phyloP scores from a whole-genome alignment of 2,113 vertebrate species.

The Oncorhynchus kisutch region DNA sequence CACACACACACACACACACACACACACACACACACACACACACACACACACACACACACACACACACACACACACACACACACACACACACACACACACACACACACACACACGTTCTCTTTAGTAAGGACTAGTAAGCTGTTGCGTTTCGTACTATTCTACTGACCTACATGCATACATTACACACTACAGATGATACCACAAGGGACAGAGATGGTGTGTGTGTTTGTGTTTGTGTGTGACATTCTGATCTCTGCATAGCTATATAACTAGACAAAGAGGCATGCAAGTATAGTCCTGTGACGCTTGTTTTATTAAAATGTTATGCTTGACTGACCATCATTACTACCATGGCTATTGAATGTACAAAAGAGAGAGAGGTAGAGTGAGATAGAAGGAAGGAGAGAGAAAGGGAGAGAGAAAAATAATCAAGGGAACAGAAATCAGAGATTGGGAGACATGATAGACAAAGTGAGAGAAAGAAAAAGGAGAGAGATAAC shows the following conservation, averaged over 20 bases:
- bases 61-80: constrained; percentile 19
- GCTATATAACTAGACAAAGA: constrained; percentile 17
- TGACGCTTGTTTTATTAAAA: constrained; percentile 48
- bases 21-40: neutral
- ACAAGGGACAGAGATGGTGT: constrained; percentile 3
- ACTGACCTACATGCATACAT: constrained; percentile 42
- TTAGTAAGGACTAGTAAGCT: too few relatives aligned
- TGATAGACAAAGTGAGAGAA: neutral
- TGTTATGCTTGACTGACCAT: constrained; percentile 49
- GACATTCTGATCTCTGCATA: constrained; percentile 20
- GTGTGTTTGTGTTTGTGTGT: neutral
- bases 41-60: too few relatives aligned
- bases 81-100: constrained; percentile 10
- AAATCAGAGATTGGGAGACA: neutral
- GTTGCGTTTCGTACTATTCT: too few relatives aligned
- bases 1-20: constrained; percentile 10
- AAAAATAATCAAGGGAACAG: neutral
- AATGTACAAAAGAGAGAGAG: constrained; percentile 23
- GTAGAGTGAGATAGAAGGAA: neutral
- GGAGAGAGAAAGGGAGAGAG: neutral
- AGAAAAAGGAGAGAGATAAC: neutral
- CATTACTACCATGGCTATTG: constrained; percentile 54
- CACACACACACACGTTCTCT: too few relatives aligned
- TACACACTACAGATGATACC: constrained; percentile 39
- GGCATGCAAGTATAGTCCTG: constrained; percentile 28